Evolutionary conservation across 1,140 invertebrate species (phyloP), one percentile per base, ranked within the genome.

Genomic region (Nasonia vitripennis): DNA sequence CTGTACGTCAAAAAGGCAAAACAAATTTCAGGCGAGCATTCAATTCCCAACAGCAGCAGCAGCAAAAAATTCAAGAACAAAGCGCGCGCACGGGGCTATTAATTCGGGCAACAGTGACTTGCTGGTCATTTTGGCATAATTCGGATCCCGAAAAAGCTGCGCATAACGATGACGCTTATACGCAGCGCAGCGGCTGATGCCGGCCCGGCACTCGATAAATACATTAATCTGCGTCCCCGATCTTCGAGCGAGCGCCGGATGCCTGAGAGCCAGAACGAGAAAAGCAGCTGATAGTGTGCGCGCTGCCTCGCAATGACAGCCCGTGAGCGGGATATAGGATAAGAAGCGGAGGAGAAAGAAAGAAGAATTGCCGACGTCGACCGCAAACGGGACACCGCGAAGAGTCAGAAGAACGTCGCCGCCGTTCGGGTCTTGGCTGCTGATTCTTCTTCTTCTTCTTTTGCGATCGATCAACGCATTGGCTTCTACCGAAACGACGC

Each of bases 161-260:
- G 41, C 75, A 77, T 77, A 77, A 77, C 75, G 75, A 77, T 77
- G 23, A 77, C 75, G 31, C 6, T 75, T 45, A 31, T 71, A n/a
- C 71, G 10, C 41, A 37, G 27, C 51, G 71, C 34, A 41, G 31
- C 10, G 17, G 11, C 7, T 37, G 73, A 17, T 45, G 41, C 41
- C 0, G 41, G 6, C 34, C 34, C 34, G 34, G 34, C 34, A 20
- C 4, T 75, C 73, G 37, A 75, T 75, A 75, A 37, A 75, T 75
- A 37, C 73, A 41, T 37, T 75, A 75, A 75, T 75, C 73, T 75
- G 73, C 7, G 73, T 41, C 7, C 31, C 9, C 37, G 37, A 75
- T 71, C 68, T 31, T 17, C 2, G 20, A 23, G 70, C 34, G 34
- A 20, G 20, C 70, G 20, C 27, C 27, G 37, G 7, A 75, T 75